These are phyloP conservation scores for Philonicus albiceps DNA, from an alignment of 2,888 invertebrate genomes.

Conservation along the genomic window DNA sequence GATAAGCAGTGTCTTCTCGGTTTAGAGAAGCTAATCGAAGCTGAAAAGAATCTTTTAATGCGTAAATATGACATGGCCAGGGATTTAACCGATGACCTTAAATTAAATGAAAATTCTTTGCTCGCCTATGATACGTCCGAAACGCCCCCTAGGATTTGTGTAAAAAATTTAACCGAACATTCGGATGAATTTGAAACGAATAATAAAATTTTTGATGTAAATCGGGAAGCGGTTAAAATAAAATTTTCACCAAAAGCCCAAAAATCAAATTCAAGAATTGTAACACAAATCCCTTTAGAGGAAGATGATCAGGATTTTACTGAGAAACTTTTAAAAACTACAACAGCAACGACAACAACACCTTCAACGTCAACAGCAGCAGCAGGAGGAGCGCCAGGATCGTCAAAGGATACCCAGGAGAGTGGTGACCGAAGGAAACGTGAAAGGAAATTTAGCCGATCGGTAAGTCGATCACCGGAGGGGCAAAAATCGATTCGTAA, in stretches of 20 bases:
- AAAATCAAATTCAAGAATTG: slow-evolving; percentile 51
- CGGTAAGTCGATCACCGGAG: background rate
- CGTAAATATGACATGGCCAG: slow-evolving; percentile 32
- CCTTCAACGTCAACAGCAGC: no score
- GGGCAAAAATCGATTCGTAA: background rate
- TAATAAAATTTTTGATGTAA: slow-evolving; percentile 57
- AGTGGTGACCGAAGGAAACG: background rate
- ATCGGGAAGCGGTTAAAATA: slow-evolving; percentile 60
- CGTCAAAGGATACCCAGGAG: slow-evolving; percentile 50
- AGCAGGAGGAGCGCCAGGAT: no score
- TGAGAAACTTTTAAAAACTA: slow-evolving; percentile 54
- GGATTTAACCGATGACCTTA: background rate
- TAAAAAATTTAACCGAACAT: background rate
- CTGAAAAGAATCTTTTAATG: slow-evolving; percentile 42
- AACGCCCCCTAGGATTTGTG: background rate
- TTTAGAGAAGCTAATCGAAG: slow-evolving; percentile 43
- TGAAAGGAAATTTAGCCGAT: background rate
- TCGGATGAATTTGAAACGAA: background rate
- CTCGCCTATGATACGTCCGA: background rate
- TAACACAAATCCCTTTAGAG: slow-evolving; percentile 17
- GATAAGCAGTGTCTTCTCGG: slow-evolving; percentile 44
- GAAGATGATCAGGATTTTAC: slow-evolving; percentile 54
- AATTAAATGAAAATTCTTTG: background rate
- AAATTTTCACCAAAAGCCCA: slow-evolving; percentile 59
- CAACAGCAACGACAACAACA: slow-evolving; percentile 43